Conservation (phyloP, 2,797 vertebrate species). For the Heliangelus exortis region DNA sequence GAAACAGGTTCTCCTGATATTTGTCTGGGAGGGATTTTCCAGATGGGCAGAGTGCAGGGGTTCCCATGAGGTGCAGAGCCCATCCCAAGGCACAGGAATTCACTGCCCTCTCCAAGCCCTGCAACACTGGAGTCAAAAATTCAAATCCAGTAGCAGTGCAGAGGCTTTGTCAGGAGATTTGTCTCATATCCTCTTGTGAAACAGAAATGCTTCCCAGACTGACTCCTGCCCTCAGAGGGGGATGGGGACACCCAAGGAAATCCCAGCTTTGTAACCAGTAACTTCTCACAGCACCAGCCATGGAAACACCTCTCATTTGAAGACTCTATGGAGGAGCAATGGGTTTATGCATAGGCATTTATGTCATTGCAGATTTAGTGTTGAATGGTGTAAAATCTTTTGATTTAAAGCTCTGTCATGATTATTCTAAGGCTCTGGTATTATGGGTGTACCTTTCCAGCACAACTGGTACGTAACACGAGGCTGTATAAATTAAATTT, state of each 20-base stretch:
- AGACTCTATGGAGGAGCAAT: not conserved
- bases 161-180: not conserved
- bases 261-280: not conserved
- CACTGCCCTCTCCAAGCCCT: not conserved
- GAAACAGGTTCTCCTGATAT: conserved; percentile 16
- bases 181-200: not conserved
- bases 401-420: not conserved
- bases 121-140: not conserved
- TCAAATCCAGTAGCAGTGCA: not conserved
- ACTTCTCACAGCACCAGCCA: not conserved
- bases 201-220: conserved; percentile 7
- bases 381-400: not conserved
- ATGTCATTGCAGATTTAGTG: not conserved
- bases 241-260: not conserved
- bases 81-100: not conserved
- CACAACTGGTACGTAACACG: not conserved
- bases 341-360: not conserved
- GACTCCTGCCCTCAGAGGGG: not conserved
- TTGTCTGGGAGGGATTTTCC: conserved; percentile 54
- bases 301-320: accelerated
- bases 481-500: not conserved
- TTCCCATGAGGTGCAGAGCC: not conserved
- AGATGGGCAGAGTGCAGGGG: not conserved
- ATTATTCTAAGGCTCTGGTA: not conserved
- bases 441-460: not conserved